These are phyloP conservation scores for Thymelicus sylvestris DNA, from an alignment of 2,888 invertebrate genomes.

Conservation along the genomic window DNA sequence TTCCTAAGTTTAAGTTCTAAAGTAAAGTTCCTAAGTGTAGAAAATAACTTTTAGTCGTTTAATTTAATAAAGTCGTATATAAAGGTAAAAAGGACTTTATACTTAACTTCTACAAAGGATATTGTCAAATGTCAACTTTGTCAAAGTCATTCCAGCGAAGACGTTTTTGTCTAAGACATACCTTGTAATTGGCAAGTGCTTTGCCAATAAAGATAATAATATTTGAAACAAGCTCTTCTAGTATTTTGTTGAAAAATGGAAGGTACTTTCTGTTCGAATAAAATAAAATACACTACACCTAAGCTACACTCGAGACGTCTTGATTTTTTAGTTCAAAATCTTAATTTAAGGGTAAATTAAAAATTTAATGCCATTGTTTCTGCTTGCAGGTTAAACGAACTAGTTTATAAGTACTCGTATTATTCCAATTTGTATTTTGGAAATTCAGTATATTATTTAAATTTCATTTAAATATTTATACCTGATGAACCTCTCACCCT, in stretches of 20 bases:
- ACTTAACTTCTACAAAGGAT: background rate
- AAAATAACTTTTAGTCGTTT: background rate
- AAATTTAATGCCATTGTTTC: too few relatives aligned
- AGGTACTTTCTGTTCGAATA: background rate
- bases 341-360: too few relatives aligned
- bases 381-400: too few relatives aligned
- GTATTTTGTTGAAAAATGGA: background rate
- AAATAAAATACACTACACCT: too few relatives aligned
- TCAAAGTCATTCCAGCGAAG: background rate
- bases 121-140: constrained; percentile 3
- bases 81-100: background rate
- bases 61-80: background rate
- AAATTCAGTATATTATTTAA: too few relatives aligned
- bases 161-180: background rate
- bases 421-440: too few relatives aligned
- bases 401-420: too few relatives aligned
- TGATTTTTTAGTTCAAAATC: too few relatives aligned
- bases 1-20: too few relatives aligned
- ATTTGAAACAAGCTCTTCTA: background rate
- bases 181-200: background rate
- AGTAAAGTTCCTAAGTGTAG: background rate
- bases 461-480: too few relatives aligned
- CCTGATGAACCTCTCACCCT: too few relatives aligned
- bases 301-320: too few relatives aligned
- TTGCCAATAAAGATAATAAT: background rate